phyloP scores from a whole-genome alignment of 2,113 vertebrate species.

The Chloebia gouldiae region DNA sequence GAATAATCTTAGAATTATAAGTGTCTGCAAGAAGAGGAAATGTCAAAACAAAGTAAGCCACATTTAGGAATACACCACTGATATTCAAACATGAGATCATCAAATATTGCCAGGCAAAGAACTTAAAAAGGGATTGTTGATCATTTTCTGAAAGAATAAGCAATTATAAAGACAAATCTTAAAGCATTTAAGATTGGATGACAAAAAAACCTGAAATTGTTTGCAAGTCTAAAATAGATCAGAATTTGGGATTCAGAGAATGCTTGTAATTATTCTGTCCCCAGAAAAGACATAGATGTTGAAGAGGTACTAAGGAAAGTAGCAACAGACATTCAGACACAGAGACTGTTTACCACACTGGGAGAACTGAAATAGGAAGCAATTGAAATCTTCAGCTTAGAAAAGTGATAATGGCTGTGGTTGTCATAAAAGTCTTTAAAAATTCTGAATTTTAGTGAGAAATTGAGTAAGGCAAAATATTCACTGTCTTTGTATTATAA shows the following conservation, averaged over 20 bases:
- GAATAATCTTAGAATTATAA: not conserved
- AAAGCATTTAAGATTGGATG: not conserved
- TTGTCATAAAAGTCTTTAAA: not conserved
- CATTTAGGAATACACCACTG: not conserved
- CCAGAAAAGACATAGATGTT: not conserved
- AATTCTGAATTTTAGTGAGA: not conserved
- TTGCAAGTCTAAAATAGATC: not conserved
- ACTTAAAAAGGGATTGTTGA: not conserved
- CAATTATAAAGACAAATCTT: not conserved
- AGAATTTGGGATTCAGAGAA: not conserved
- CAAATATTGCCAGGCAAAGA: not conserved
- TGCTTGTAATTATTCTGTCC: not conserved
- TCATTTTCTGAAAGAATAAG: not conserved
- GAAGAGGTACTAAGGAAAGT: not conserved
- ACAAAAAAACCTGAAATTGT: not conserved
- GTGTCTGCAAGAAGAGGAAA: not conserved
- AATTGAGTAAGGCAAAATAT: not conserved
- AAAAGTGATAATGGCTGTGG: not conserved
- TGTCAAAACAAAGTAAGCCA: not conserved
- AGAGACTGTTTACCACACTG: not conserved
- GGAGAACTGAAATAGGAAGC: not conserved
- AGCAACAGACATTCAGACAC: not conserved
- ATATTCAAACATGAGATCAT: not conserved
- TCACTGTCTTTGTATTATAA: not conserved
- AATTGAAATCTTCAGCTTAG: not conserved